Evolutionary conservation across 2,888 invertebrate species (phyloP).

Genomic region (Petrophora chlorosata): DNA sequence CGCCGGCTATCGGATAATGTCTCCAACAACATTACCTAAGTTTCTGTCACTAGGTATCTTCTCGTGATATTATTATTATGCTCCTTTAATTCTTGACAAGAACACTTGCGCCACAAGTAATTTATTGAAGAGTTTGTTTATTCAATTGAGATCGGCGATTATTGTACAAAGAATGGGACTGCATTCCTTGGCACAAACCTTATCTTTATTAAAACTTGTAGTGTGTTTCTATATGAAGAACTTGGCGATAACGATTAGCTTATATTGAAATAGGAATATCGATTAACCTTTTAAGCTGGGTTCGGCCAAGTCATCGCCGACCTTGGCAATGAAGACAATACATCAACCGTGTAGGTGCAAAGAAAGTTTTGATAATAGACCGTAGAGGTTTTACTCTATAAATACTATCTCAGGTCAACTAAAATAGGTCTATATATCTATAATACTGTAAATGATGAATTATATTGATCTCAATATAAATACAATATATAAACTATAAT

Average conservation of each 20-base stretch:
- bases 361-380: background rate
- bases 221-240: background rate
- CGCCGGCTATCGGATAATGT: background rate
- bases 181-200: background rate
- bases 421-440: too few relatives aligned
- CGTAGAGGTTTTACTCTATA: background rate
- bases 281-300: background rate
- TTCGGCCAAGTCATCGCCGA: background rate
- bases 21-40: conserved; percentile 6
- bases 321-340: conserved; percentile 13
- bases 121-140: background rate
- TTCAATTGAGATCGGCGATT: too few relatives aligned
- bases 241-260: background rate
- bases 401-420: too few relatives aligned
- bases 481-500: too few relatives aligned
- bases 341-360: background rate
- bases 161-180: too few relatives aligned
- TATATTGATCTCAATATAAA: too few relatives aligned
- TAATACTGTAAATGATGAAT: too few relatives aligned
- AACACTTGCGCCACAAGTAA: background rate
- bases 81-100: background rate
- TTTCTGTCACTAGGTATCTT: too few relatives aligned
- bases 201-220: too few relatives aligned
- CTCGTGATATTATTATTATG: background rate
- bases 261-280: background rate